Evolutionary conservation across 2,797 vertebrate genomes (phyloP).

Genomic region (Caiman crocodilus): DNA sequence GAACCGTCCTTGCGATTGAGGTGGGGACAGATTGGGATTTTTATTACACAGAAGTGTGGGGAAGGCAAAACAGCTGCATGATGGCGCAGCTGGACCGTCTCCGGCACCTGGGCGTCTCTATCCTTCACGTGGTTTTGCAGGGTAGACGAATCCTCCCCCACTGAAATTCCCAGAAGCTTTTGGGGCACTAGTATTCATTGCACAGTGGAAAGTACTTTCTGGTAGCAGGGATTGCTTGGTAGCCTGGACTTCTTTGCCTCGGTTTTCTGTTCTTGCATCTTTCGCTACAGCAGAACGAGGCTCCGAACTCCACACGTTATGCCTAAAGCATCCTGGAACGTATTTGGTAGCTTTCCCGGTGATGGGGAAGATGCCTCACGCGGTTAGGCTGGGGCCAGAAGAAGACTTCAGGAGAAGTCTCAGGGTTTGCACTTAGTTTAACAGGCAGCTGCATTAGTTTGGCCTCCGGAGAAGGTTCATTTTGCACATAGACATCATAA

Average conservation of each 20-base stretch:
- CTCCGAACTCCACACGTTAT: rapidly evolving
- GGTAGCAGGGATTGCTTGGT: not conserved
- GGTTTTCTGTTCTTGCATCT: not conserved
- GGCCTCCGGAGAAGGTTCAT: not conserved
- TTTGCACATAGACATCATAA: not conserved
- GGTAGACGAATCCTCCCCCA: not conserved
- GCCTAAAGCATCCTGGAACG: rapidly evolving
- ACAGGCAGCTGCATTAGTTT: rapidly evolving
- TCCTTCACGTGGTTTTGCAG: too few species aligned
- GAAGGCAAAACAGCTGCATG: not conserved
- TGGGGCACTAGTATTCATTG: not conserved
- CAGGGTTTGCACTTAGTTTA: not conserved
- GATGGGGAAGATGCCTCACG: rapidly evolving
- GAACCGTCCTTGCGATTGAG: not conserved
- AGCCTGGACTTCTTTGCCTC: not conserved
- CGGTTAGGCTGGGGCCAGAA: rapidly evolving
- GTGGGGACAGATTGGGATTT: not conserved
- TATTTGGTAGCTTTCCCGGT: rapidly evolving
- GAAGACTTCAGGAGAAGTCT: not conserved
- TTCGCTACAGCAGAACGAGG: not conserved
- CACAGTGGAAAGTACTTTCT: not conserved
- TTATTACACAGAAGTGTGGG: too few species aligned
- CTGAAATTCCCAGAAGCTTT: not conserved
- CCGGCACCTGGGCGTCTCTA: too few species aligned
- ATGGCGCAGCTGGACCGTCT: not conserved